Conservation (phyloP, 2,113 vertebrate genomes). For the Gnathonemus echidnorhynchus region DNA sequence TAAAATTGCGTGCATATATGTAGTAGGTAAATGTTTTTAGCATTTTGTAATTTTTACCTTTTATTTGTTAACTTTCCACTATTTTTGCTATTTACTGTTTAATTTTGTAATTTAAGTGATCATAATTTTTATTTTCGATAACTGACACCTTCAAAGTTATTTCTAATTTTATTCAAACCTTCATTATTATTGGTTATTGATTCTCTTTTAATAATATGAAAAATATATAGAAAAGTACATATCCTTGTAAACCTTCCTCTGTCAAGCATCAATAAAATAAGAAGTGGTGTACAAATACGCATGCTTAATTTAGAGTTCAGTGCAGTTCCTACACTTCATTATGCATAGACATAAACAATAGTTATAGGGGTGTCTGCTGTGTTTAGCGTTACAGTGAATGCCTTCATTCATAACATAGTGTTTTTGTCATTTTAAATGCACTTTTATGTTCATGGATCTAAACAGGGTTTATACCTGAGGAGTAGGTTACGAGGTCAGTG, state of each 20-base stretch:
- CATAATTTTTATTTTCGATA: not conserved
- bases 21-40: not conserved
- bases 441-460: conserved; percentile 57
- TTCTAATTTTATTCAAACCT: not conserved
- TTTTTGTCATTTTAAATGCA: not conserved
- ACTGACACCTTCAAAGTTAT: not conserved
- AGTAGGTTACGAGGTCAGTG: conserved; percentile 56
- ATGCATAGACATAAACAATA: not conserved
- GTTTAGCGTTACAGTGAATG: not conserved
- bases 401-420: not conserved
- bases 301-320: not conserved
- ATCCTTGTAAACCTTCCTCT: not conserved
- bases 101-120: not conserved
- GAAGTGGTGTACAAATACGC: not conserved
- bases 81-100: not conserved
- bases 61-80: not conserved
- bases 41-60: not conserved
- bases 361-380: not conserved
- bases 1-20: not conserved
- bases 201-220: not conserved
- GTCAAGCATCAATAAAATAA: not conserved
- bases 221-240: not conserved
- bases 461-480: conserved; percentile 56
- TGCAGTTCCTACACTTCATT: not conserved
- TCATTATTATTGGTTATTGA: not conserved